A percentile compares a stretch with the other conserved stretches of the same genome.
Conservation (phyloP, 1,140 invertebrate genomes). For the Conus betulinus region DNA sequence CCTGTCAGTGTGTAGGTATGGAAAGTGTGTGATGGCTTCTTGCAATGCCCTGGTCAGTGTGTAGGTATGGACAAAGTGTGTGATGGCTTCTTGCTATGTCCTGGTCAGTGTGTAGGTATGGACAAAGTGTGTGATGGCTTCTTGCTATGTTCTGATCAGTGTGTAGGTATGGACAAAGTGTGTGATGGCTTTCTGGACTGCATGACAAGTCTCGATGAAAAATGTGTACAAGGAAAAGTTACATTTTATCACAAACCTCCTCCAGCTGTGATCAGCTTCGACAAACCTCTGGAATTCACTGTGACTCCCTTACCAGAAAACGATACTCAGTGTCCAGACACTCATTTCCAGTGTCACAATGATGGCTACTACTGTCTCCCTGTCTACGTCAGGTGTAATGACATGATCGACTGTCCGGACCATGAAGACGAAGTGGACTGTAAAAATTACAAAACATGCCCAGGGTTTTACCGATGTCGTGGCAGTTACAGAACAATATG, state of each 20-base stretch:
- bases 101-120: too few species aligned
- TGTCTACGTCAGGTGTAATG: slow-evolving; percentile 25
- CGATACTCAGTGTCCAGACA: background rate
- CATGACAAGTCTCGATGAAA: background rate
- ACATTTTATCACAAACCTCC: background rate
- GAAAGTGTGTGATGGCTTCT: too few species aligned
- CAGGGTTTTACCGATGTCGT: slow-evolving; percentile 34
- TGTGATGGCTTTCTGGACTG: background rate
- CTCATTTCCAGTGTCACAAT: background rate
- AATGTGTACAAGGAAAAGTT: background rate
- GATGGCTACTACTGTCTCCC: background rate
- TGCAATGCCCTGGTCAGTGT: too few species aligned
- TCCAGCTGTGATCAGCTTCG: background rate
- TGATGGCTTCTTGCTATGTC: too few species aligned
- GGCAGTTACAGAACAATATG: background rate
- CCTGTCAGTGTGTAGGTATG: too few species aligned
- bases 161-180: background rate
- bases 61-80: too few species aligned
- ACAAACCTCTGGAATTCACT: background rate
- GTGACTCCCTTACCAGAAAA: background rate
- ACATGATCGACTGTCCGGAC: slow-evolving; percentile 4
- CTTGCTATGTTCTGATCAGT: background rate
- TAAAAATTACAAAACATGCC: slow-evolving; percentile 27
- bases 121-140: too few species aligned
- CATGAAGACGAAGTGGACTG: slow-evolving; percentile 20